A percentile compares a stretch with the other conserved stretches of the same genome.
phyloP scores from a whole-genome alignment of 1,140 invertebrate genomes.

The Heliconius congener region DNA sequence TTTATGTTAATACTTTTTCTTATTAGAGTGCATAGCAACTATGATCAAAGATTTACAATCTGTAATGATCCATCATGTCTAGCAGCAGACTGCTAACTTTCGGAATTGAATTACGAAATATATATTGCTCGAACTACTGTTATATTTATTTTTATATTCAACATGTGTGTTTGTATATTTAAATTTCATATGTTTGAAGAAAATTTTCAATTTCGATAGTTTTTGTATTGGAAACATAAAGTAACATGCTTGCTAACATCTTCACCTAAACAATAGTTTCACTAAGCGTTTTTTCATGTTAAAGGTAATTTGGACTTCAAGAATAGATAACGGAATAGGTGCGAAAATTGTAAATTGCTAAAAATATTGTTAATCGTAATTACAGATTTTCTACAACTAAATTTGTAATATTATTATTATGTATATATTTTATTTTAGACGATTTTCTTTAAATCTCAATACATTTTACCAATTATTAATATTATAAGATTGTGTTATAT shows the following conservation, averaged over 20 bases:
- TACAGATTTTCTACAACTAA: slow-evolving; percentile 48
- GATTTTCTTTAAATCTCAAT: not conserved
- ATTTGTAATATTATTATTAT: too few relatives aligned
- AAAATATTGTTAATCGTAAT: slow-evolving; percentile 53
- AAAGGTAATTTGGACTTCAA: slow-evolving; percentile 78
- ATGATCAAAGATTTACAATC: not conserved
- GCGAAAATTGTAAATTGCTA: slow-evolving; percentile 74
- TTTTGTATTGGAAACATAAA: slow-evolving; percentile 15
- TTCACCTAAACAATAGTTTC: slow-evolving; percentile 56
- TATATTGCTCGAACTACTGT: not conserved
- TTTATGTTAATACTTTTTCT: not conserved
- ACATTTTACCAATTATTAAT: not conserved
- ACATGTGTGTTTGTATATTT: not conserved
- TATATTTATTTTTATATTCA: not conserved
- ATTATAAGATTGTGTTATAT: not conserved
- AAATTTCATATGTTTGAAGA: not conserved
- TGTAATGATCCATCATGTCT: not conserved
- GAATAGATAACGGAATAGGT: slow-evolving; percentile 79
- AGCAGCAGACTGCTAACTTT: not conserved
- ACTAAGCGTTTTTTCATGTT: slow-evolving; percentile 45
- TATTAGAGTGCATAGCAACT: not conserved
- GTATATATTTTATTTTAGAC: not conserved
- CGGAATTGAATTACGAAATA: not conserved
- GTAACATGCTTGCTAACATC: slow-evolving; percentile 66
- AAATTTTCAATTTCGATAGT: slow-evolving; percentile 25